A percentile compares a stretch with the other conserved stretches of the same genome.
Evolutionary conservation across 2,888 invertebrate species (phyloP).

Genomic region (Clistopyga incitator): DNA sequence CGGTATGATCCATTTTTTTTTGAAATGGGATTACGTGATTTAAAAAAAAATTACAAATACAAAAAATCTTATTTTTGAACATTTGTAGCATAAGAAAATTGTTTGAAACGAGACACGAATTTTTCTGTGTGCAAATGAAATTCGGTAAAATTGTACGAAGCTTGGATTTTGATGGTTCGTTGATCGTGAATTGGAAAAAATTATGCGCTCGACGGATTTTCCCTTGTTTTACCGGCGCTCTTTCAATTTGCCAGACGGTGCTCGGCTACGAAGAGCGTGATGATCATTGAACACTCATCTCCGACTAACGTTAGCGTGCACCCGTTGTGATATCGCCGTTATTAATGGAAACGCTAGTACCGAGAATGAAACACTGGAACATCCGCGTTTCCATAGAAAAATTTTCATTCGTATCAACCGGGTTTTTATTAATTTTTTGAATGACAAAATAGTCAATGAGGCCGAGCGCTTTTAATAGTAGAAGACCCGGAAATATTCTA

Average conservation of each 20-base stretch:
- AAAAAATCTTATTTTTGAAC: too few species aligned
- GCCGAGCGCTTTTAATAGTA: too few species aligned
- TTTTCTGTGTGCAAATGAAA: neutral
- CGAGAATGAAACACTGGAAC: slow-evolving; percentile 39
- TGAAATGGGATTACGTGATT: too few species aligned
- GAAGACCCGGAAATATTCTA: too few species aligned
- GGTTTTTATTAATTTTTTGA: too few species aligned
- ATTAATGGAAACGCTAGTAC: slow-evolving; percentile 32
- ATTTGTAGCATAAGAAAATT: too few species aligned
- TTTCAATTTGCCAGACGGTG: slow-evolving; percentile 40
- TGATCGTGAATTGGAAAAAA: neutral
- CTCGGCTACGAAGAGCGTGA: slow-evolving; percentile 51
- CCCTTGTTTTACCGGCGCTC: slow-evolving; percentile 24
- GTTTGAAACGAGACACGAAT: too few species aligned
- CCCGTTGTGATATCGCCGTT: slow-evolving; percentile 52
- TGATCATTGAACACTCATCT: slow-evolving; percentile 67
- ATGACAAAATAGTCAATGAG: too few species aligned
- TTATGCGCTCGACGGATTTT: slow-evolving; percentile 5
- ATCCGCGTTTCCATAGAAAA: slow-evolving; percentile 4
- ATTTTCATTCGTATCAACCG: neutral
- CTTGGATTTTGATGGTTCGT: neutral
- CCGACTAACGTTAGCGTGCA: slow-evolving; percentile 42
- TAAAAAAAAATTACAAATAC: too few species aligned
- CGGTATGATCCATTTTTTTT: too few species aligned
- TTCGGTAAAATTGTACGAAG: neutral